phyloP scores from a whole-genome alignment of 2,797 vertebrate species.

The Martes flavigula region DNA sequence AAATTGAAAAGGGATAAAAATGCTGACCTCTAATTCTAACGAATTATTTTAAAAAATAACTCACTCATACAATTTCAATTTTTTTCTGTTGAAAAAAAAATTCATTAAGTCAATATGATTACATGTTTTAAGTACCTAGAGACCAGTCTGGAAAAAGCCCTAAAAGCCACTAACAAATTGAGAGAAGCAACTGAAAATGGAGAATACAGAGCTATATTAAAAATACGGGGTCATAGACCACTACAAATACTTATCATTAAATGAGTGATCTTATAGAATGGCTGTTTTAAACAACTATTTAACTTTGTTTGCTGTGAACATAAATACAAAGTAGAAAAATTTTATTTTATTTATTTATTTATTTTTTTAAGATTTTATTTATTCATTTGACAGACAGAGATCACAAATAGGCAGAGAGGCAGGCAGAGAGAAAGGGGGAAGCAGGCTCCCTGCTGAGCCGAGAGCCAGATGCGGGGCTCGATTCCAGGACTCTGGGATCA shows the following conservation, averaged over 20 bases:
- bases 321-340: neutral
- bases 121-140: neutral
- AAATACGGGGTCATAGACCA: neutral
- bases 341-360: neutral
- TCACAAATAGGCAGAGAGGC: no score
- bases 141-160: neutral
- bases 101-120: neutral
- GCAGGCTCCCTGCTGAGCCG: no score
- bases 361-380: no score
- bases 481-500: no score
- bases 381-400: no score
- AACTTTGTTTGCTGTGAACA: neutral
- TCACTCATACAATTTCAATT: neutral
- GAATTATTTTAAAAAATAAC: neutral
- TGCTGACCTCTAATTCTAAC: neutral
- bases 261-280: neutral
- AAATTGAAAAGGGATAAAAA: neutral
- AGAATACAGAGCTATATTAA: neutral
- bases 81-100: neutral
- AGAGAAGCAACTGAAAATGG: conserved; percentile 3
- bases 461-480: no score
- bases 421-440: no score
- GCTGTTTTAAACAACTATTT: neutral
- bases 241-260: neutral
- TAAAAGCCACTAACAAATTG: neutral